Evolutionary conservation across 1,140 invertebrate species (phyloP).

Genomic region (Heliconius eleuchia): DNA sequence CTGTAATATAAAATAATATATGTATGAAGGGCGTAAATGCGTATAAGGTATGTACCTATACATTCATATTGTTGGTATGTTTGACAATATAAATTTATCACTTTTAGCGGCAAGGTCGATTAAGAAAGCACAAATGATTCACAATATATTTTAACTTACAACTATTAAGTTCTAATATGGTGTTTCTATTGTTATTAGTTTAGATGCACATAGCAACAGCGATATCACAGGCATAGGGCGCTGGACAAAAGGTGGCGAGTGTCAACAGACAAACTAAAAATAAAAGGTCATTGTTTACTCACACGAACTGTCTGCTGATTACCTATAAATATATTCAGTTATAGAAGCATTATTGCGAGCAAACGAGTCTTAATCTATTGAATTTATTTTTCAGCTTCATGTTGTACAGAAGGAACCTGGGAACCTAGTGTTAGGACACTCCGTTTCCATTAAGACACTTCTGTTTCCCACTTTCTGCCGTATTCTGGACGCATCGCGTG

Average conservation of each 20-base stretch:
- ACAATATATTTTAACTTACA: background rate
- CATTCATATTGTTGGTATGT: background rate
- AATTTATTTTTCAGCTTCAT: too few relatives aligned
- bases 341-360: background rate
- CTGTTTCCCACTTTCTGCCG: too few relatives aligned
- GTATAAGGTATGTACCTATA: background rate
- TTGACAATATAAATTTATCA: background rate
- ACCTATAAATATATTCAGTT: background rate
- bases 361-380: background rate
- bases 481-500: too few relatives aligned
- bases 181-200: background rate
- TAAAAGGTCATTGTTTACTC: slow-evolving; percentile 57
- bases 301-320: slow-evolving; percentile 41
- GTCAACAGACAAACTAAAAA: slow-evolving; percentile 53
- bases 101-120: background rate
- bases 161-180: background rate
- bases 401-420: too few relatives aligned
- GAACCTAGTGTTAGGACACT: too few relatives aligned
- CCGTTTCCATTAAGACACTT: too few relatives aligned
- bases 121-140: background rate
- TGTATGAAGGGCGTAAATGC: background rate
- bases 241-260: slow-evolving; percentile 36
- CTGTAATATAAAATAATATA: background rate
- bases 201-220: slow-evolving; percentile 62
- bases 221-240: slow-evolving; percentile 41